These are phyloP conservation scores for Anticlea derivata DNA, from an alignment of 2,888 invertebrate species.

Conservation along the genomic window DNA sequence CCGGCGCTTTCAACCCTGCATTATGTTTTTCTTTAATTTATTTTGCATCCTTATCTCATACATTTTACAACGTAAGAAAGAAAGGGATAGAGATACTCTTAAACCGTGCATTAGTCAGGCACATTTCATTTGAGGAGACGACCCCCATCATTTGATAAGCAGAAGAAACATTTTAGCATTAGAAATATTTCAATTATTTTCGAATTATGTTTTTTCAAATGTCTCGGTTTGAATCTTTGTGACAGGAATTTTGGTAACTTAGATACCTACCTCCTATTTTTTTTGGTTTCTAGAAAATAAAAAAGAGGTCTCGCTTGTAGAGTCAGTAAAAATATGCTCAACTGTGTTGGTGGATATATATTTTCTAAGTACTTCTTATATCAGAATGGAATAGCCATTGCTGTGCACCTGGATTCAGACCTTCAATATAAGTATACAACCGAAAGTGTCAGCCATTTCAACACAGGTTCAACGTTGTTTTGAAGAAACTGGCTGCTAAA, in stretches of 20 bases:
- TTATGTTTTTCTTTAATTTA: conserved; percentile 76
- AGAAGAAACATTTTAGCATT: conserved; percentile 73
- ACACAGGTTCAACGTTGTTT: too few relatives aligned
- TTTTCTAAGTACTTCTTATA: too few relatives aligned
- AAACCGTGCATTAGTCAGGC: conserved; percentile 65
- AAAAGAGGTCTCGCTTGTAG: too few relatives aligned
- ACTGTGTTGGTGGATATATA: too few relatives aligned
- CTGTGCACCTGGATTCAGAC: too few relatives aligned
- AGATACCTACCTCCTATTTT: too few relatives aligned
- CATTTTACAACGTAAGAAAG: conserved; percentile 30
- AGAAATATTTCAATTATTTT: conserved; percentile 66
- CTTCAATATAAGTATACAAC: too few relatives aligned
- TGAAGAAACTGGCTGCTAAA: background rate
- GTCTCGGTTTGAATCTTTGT: conserved; percentile 13
- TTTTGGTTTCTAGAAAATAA: too few relatives aligned
- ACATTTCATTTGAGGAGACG: conserved; percentile 75
- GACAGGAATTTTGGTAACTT: background rate
- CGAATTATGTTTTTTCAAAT: conserved; percentile 43
- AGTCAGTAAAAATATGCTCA: too few relatives aligned
- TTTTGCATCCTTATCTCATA: conserved; percentile 56
- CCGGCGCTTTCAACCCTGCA: conserved; percentile 68
- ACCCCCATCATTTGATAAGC: conserved; percentile 80
- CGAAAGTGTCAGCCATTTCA: too few relatives aligned
- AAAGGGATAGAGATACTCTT: conserved; percentile 49
- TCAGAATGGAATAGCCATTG: too few relatives aligned